phyloP scores from a whole-genome alignment of 1,140 invertebrate species.

The Dryas iulia region DNA sequence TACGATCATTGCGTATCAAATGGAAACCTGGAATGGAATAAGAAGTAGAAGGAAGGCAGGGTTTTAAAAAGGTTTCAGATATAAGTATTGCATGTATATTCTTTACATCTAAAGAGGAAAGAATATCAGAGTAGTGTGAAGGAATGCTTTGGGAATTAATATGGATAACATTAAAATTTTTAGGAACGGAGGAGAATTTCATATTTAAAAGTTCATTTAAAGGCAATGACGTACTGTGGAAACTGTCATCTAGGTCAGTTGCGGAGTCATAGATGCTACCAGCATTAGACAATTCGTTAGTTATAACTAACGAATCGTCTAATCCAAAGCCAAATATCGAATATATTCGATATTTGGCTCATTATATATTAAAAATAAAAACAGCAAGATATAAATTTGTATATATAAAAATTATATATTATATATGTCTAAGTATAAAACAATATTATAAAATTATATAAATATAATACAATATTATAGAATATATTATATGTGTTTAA shows the following conservation, averaged over 20 bases:
- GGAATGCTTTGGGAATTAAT: not conserved
- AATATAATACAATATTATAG: no score
- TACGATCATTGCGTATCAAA: conserved; percentile 24
- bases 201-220: not conserved
- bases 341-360: no score
- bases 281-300: not conserved
- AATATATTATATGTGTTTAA: no score
- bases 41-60: conserved; percentile 6
- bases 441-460: no score
- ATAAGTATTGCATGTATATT: conserved; percentile 17
- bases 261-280: not conserved
- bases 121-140: not conserved
- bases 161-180: not conserved
- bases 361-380: no score
- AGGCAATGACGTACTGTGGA: not conserved
- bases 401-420: no score
- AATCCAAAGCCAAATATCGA: no score
- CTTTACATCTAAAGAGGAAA: not conserved
- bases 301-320: no score
- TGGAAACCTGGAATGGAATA: conserved; percentile 11
- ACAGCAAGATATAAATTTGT: no score
- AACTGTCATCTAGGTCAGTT: not conserved
- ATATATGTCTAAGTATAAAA: no score
- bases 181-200: not conserved
- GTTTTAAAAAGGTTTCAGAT: conserved; percentile 14